phyloP scores from a whole-genome alignment of 2,113 vertebrate genomes.

The Colossoma macropomum region DNA sequence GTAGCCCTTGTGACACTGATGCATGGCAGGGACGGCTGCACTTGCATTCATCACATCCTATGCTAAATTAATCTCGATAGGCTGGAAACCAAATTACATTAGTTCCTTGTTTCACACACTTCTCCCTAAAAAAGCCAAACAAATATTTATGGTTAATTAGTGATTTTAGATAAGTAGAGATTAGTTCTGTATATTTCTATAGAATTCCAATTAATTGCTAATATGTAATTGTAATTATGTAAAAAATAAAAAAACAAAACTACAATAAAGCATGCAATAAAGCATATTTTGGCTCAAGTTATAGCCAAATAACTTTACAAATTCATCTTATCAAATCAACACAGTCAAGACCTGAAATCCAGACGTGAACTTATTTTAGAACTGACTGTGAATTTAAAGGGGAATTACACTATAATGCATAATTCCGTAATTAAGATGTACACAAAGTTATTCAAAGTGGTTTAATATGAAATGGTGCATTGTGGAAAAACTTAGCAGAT shows the following conservation, averaged over 20 bases:
- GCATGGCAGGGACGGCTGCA: slow-evolving; percentile 73
- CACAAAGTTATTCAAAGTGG: no score
- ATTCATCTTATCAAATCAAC: no score
- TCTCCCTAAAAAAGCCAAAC: slow-evolving; percentile 70
- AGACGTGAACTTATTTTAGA: no score
- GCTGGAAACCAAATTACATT: slow-evolving; percentile 81
- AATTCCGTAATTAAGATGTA: no score
- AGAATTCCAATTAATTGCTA: background rate
- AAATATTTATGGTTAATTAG: slow-evolving; percentile 75
- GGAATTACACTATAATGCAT: no score
- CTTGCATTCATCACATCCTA: slow-evolving; percentile 78
- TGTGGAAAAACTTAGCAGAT: no score
- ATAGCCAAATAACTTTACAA: no score
- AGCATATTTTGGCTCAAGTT: no score
- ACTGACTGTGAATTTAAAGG: no score
- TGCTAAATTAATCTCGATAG: slow-evolving; percentile 83
- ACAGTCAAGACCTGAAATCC: no score
- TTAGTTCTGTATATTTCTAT: background rate
- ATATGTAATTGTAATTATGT: slow-evolving; percentile 32
- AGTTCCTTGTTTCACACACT: slow-evolving; percentile 69
- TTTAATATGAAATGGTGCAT: no score
- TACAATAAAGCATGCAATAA: no score
- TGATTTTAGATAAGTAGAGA: slow-evolving; percentile 39
- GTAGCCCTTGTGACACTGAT: slow-evolving; percentile 77
- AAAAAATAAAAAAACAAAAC: slow-evolving; percentile 38